phyloP scores from a whole-genome alignment of 2,113 vertebrate species.

The Campylomormyrus numenius region DNA sequence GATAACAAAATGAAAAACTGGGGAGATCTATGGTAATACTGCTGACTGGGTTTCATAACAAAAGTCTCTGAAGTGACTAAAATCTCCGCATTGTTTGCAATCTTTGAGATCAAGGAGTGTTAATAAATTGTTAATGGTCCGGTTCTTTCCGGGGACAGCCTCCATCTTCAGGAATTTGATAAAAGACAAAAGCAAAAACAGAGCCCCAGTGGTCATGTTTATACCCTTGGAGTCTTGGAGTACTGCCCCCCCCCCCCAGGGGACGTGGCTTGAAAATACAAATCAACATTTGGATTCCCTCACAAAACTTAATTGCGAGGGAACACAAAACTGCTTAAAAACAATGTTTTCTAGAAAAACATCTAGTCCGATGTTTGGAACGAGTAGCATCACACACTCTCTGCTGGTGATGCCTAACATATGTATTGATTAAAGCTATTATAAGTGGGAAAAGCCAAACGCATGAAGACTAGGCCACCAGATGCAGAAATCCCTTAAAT shows the following conservation, averaged over 20 bases:
- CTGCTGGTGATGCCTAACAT: not conserved
- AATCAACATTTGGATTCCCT: not conserved
- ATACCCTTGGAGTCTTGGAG: no score
- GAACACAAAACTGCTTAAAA: not conserved
- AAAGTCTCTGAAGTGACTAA: not conserved
- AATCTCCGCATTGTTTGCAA: not conserved
- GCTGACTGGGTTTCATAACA: not conserved
- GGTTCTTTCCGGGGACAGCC: not conserved
- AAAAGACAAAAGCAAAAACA: not conserved
- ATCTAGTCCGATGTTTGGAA: not conserved
- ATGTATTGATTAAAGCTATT: not conserved
- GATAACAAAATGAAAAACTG: not conserved
- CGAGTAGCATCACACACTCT: not conserved
- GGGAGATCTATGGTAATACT: not conserved
- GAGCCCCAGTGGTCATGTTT: not conserved
- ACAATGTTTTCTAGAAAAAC: not conserved
- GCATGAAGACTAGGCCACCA: not conserved
- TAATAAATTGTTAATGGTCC: not conserved
- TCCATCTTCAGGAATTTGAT: not conserved
- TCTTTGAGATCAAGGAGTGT: not conserved
- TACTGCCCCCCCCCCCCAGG: no score
- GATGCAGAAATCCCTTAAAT: not conserved
- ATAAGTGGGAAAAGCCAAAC: not conserved
- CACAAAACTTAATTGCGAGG: not conserved
- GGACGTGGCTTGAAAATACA: not conserved